Base-by-base conservation (phyloP, 2,113 vertebrate genomes). In the Synodontis membranacea region DNA sequence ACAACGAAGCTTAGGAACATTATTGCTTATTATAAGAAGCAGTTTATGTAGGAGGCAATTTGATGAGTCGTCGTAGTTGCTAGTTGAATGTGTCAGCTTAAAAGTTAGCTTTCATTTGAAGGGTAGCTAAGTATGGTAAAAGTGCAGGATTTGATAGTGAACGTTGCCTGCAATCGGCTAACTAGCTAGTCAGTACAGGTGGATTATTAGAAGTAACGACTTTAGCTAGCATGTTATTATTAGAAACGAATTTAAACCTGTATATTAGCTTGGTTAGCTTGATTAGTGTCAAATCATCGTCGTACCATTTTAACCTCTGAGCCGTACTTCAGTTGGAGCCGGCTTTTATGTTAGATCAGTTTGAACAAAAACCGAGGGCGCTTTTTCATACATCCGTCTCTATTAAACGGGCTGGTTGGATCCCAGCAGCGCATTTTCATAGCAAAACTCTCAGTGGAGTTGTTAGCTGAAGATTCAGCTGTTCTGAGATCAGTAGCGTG, bases 401-500 rank as follows among this genome's bases (percentile, higher is more conserved):
- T 2, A 0, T 23, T 80, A 28, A 80, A 52, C 28, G 6, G 23
- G 34, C 52, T 28, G 52, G 34, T 42, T 39, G 52, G 23, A 58
- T 58, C 5, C 10, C 34, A 2, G 34, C 52, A 14, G 17, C 34
- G 52, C 34, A 11, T 80, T 15, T 12, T 25, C 42, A 23, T 8
- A 8, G 78, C 74, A 2, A 23, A 68, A 42, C 58, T 68, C 75
- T 68, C 37, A 25, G 46, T 42, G 75, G 60, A 78, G 25, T 42
- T 25, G 46, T 64, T 52, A 80, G 75, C 75, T 66, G 34, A 78
- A 54, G 31, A 34, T 75, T 86, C 46, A 80, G 75, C 84, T 66
- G 75, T 54, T 86, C 75, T 68, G 75, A 75, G 76, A 80, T 86
- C 60, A 68, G 75, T 66, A 48, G 75, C 23, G 44, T 39, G 60